These are phyloP conservation scores for Lates japonicus DNA, from an alignment of 2,797 vertebrate species.

Conservation along the genomic window DNA sequence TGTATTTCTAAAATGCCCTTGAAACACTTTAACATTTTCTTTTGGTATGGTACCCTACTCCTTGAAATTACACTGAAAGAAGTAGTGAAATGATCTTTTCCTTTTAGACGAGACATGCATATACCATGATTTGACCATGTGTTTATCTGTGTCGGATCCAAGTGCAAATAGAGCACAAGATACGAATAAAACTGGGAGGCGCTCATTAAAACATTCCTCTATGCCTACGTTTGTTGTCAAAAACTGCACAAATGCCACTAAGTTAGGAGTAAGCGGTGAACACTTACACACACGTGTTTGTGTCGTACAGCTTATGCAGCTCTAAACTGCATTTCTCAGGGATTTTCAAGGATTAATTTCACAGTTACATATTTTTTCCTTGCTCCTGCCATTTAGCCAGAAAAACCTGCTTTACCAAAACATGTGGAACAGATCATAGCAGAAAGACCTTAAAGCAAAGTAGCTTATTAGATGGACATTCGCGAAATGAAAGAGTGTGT, in stretches of 20 bases:
- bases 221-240: background rate
- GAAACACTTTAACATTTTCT: background rate
- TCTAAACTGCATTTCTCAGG: conserved; percentile 39
- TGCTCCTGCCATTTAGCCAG: conserved; percentile 4
- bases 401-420: conserved; percentile 44
- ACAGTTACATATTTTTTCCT: background rate
- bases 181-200: background rate
- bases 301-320: conserved; percentile 3
- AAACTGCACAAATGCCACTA: background rate
- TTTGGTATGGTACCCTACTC: background rate
- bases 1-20: background rate
- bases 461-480: conserved; percentile 47
- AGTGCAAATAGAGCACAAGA: background rate
- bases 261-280: background rate
- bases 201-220: background rate
- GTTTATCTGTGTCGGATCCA: background rate
- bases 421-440: conserved; percentile 62
- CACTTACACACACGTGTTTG: background rate
- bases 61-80: background rate
- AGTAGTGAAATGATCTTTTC: background rate
- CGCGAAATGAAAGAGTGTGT: conserved; percentile 51
- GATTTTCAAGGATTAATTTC: conserved; percentile 38
- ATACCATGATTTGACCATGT: background rate
- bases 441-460: conserved; percentile 43
- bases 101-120: background rate